phyloP scores from a whole-genome alignment of 1,140 invertebrate species.

The Epicauta chinensis region DNA sequence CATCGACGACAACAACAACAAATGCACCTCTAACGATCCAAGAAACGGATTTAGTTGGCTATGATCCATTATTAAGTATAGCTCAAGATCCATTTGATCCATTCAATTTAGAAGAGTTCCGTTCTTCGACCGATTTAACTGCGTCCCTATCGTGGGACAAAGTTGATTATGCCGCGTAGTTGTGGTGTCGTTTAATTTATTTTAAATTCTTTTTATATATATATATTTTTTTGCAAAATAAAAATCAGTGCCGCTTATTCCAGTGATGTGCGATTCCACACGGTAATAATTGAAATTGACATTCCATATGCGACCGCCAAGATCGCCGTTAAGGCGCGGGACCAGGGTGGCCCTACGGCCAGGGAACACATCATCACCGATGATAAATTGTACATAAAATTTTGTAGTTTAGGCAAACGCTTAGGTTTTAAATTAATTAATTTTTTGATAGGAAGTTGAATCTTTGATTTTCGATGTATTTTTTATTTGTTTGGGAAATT shows the following conservation, averaged over 20 bases:
- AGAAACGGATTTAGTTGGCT: constrained; percentile 44
- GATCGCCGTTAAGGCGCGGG: constrained; percentile 35
- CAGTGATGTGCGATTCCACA: constrained; percentile 39
- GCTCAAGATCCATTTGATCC: constrained; percentile 62
- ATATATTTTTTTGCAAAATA: constrained; percentile 1
- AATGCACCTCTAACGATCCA: constrained; percentile 34
- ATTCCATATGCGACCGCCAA: constrained; percentile 41
- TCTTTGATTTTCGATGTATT: too few species aligned
- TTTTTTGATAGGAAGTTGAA: too few species aligned
- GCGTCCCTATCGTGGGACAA: constrained; percentile 52
- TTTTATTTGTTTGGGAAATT: too few species aligned
- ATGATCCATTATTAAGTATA: constrained; percentile 56
- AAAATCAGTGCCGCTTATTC: constrained; percentile 29
- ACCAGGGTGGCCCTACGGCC: constrained; percentile 38
- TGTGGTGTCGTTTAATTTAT: constrained; percentile 4
- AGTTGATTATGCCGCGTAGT: constrained; percentile 57
- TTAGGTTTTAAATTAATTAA: constrained; percentile 7
- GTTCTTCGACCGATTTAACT: constrained; percentile 48
- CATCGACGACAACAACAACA: too few species aligned
- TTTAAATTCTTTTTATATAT: neutral
- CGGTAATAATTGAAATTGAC: constrained; percentile 31
- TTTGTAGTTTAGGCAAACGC: constrained; percentile 16
- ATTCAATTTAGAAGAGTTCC: constrained; percentile 66
- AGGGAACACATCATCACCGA: constrained; percentile 31
- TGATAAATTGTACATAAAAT: constrained; percentile 23